Evolutionary conservation across 2,888 invertebrate genomes (phyloP).

Genomic region (Sarcophaga rosellei): DNA sequence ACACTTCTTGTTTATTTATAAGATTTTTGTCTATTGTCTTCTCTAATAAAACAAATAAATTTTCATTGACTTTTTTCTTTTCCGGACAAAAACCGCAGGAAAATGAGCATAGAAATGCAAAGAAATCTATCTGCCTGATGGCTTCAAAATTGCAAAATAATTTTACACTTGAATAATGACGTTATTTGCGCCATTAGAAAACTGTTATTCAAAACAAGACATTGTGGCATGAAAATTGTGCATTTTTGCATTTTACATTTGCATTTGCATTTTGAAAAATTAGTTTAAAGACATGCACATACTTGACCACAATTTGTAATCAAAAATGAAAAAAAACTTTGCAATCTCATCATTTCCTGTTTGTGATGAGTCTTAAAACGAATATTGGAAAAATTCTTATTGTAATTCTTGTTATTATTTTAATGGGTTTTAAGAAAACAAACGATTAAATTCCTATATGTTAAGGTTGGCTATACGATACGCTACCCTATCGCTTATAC

Average conservation of each 20-base stretch:
- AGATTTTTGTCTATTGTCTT: slow-evolving; percentile 62
- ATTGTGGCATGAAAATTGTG: slow-evolving; percentile 44
- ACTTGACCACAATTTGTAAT: slow-evolving; percentile 44
- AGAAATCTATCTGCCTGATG: slow-evolving; percentile 40
- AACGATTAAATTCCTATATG: too few relatives aligned
- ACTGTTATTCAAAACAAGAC: slow-evolving; percentile 16
- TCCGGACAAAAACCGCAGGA: slow-evolving; percentile 59
- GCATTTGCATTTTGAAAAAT: background rate
- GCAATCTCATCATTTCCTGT: slow-evolving; percentile 39
- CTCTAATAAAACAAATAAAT: slow-evolving; percentile 3
- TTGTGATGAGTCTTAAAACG: slow-evolving; percentile 18
- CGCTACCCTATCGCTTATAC: too few relatives aligned
- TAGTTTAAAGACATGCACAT: slow-evolving; percentile 21
- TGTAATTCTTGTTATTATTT: too few relatives aligned
- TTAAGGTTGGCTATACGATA: too few relatives aligned
- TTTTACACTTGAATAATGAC: slow-evolving; percentile 54
- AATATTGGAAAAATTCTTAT: background rate
- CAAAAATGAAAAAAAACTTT: background rate
- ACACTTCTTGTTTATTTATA: slow-evolving; percentile 77
- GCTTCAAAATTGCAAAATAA: slow-evolving; percentile 45
- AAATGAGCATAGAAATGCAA: slow-evolving; percentile 16
- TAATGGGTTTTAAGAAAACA: too few relatives aligned
- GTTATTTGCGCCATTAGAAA: slow-evolving; percentile 23
- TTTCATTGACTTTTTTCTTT: slow-evolving; percentile 2
- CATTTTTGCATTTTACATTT: background rate